Evolutionary conservation across 2,888 invertebrate genomes (phyloP).

Genomic region (Trichogramma evanescens): DNA sequence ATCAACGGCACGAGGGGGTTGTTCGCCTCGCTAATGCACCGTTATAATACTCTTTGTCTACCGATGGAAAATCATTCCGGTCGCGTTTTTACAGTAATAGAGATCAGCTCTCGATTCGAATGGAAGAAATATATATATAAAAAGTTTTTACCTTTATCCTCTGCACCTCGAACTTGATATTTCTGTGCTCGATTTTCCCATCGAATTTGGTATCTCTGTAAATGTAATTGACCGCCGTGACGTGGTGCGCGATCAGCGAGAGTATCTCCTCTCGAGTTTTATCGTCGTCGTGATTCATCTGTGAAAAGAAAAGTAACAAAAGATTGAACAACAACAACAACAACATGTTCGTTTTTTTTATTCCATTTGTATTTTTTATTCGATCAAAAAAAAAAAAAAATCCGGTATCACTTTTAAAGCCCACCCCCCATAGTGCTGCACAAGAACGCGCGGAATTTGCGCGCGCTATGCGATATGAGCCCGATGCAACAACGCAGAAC

Average conservation of each 20-base stretch:
- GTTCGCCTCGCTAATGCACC: too few relatives aligned
- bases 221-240: constrained; percentile 96
- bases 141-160: constrained; percentile 59
- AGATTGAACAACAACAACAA: neutral
- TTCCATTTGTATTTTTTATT: neutral
- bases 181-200: constrained; percentile 80
- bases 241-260: constrained; percentile 95
- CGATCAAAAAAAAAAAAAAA: too few relatives aligned
- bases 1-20: too few relatives aligned
- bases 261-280: constrained; percentile 96
- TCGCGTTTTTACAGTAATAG: neutral
- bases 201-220: constrained; percentile 92
- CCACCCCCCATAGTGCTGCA: too few relatives aligned
- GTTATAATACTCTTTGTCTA: too few relatives aligned
- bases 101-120: neutral
- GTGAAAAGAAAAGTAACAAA: constrained; percentile 29
- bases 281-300: constrained; percentile 69
- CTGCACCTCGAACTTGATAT: constrained; percentile 95
- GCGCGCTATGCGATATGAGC: too few relatives aligned
- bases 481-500: too few relatives aligned
- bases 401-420: too few relatives aligned
- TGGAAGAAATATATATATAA: neutral
- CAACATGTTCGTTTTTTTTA: neutral
- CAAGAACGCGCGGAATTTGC: too few relatives aligned
- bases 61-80: neutral